Evolutionary conservation across 2,888 invertebrate genomes (phyloP).

Genomic region (Acrocyrtus sp.): DNA sequence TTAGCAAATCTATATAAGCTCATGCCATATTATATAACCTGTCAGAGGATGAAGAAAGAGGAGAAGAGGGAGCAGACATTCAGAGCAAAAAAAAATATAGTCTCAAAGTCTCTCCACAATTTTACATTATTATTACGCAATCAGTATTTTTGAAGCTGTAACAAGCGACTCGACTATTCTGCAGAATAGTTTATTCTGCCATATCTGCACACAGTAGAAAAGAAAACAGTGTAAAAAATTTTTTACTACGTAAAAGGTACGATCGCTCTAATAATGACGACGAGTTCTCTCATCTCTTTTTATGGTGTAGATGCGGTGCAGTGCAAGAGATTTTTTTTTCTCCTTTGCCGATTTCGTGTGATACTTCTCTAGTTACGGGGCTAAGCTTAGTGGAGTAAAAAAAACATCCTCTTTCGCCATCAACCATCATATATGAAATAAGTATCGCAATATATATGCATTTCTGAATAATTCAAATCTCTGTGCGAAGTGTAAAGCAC

Average conservation of each 20-base stretch:
- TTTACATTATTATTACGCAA: slow-evolving; percentile 23
- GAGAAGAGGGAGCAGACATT: not conserved
- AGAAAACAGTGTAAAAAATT: not conserved
- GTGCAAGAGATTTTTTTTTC: not conserved
- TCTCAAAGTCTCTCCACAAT: not conserved
- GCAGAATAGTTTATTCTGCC: not conserved
- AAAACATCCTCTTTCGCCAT: too few species aligned
- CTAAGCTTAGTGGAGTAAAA: too few species aligned
- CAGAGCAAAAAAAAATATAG: too few species aligned
- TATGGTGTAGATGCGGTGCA: not conserved
- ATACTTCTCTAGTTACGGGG: too few species aligned
- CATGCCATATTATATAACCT: not conserved
- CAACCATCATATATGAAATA: not conserved
- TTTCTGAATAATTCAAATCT: not conserved
- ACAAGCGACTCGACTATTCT: not conserved
- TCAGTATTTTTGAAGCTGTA: slow-evolving; percentile 37
- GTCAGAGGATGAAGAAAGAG: too few species aligned
- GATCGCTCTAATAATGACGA: not conserved
- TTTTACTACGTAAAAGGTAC: not conserved
- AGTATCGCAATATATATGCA: not conserved
- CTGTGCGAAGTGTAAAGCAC: too few species aligned
- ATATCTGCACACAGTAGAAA: not conserved
- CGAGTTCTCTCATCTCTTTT: not conserved
- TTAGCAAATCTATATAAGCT: not conserved
- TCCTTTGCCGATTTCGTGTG: too few species aligned